Evolutionary conservation across 2,113 vertebrate genomes (phyloP).

Genomic region (Suricata suricatta): DNA sequence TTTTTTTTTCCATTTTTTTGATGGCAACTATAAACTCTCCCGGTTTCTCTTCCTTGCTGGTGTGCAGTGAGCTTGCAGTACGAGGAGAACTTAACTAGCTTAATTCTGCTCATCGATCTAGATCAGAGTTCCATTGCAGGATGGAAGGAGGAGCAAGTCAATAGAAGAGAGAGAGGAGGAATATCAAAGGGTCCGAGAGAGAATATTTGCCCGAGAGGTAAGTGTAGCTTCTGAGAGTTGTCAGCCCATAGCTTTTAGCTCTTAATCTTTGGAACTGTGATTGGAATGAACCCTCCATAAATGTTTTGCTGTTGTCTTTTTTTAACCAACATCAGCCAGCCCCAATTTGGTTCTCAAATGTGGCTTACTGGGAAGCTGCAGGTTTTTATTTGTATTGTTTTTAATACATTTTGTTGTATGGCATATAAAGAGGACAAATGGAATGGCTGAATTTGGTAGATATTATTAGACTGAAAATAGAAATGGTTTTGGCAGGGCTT

Average conservation of each 20-base stretch:
- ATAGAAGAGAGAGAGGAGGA: constrained; percentile 99
- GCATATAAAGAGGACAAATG: constrained; percentile 59
- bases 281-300: constrained; percentile 77
- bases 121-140: constrained; percentile 99
- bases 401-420: constrained; percentile 20
- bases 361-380: constrained; percentile 52
- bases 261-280: constrained; percentile 80
- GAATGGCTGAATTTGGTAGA: constrained; percentile 79
- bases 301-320: constrained; percentile 58
- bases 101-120: constrained; percentile 88
- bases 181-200: constrained; percentile 98
- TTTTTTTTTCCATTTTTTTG: constrained; percentile 73
- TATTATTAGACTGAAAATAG: constrained; percentile 72
- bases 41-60: constrained; percentile 83
- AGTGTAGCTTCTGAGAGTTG: constrained; percentile 84
- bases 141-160: constrained; percentile 98
- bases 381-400: constrained; percentile 54
- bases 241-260: constrained; percentile 79
- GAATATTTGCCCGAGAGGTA: constrained; percentile 99
- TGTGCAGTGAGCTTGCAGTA: constrained; percentile 83
- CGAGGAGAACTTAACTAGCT: constrained; percentile 84
- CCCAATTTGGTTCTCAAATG: constrained; percentile 66
- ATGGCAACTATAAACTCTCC: constrained; percentile 82
- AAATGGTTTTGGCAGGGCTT: constrained; percentile 68
- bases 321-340: constrained; percentile 73